phyloP scores from a whole-genome alignment of 2,797 vertebrate genomes.

The Micropoecilia bifurca region DNA sequence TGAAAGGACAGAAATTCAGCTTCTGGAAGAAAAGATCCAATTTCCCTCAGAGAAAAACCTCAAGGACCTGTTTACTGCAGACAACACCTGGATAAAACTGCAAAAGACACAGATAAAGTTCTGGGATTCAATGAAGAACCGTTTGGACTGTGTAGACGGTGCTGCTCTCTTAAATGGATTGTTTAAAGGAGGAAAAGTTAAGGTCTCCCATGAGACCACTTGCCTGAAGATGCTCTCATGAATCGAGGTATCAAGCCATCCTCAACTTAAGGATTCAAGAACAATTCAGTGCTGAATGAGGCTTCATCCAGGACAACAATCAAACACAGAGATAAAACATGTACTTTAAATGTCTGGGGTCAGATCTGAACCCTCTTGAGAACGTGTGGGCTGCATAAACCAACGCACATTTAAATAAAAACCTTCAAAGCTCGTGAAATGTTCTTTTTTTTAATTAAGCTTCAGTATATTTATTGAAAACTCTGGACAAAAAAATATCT shows the following conservation, averaged over 20 bases:
- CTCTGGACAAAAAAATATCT: not conserved
- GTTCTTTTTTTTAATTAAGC: not conserved
- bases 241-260: no score
- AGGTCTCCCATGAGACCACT: no score
- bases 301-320: not conserved
- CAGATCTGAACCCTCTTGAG: not conserved
- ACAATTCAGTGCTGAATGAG: not conserved
- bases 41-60: no score
- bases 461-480: not conserved
- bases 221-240: no score
- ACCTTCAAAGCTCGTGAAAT: not conserved
- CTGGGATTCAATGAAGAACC: not conserved
- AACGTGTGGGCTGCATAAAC: not conserved
- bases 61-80: not conserved
- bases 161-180: not conserved
- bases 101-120: not conserved
- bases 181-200: not conserved
- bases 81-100: not conserved
- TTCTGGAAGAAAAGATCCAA: not conserved
- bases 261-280: not conserved
- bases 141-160: not conserved
- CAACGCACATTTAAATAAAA: no score
- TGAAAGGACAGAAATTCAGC: not conserved
- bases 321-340: no score
- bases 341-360: not conserved